Conservation (phyloP, 2,888 invertebrate species). For the Phrixothrix hirtus region DNA sequence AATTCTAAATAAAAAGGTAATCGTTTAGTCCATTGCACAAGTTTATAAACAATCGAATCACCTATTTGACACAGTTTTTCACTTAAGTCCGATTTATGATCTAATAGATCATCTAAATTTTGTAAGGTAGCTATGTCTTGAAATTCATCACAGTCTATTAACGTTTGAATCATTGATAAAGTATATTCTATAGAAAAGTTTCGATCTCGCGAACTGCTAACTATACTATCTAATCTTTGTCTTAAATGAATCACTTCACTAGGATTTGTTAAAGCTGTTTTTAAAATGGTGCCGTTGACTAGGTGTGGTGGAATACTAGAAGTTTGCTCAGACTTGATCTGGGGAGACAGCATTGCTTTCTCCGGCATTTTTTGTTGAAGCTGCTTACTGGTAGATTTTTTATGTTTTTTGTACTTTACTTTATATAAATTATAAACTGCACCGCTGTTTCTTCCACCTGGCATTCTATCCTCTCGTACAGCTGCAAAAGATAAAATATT, state of each 20-base stretch:
- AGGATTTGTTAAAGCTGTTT: constrained; percentile 92
- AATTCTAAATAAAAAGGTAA: constrained; percentile 96
- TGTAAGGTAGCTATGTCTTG: constrained; percentile 92
- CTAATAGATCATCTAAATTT: constrained; percentile 87
- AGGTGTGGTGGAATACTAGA: constrained; percentile 59
- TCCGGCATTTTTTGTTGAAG: constrained; percentile 51
- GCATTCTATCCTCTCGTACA: constrained; percentile 98
- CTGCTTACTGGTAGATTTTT: constrained; percentile 73
- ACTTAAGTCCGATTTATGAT: constrained; percentile 88
- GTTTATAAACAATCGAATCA: constrained; percentile 96
- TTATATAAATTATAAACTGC: constrained; percentile 99
- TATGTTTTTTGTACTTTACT: constrained; percentile 98
- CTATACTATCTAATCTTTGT: constrained; percentile 84
- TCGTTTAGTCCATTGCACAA: constrained; percentile 98
- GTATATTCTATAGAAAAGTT: constrained; percentile 80
- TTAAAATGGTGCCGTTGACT: constrained; percentile 89
- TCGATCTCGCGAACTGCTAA: constrained; percentile 84
- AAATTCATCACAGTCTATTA: constrained; percentile 96
- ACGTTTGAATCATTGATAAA: constrained; percentile 84
- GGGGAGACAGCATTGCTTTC: constrained; percentile 53
- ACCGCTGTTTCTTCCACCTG: constrained; percentile 98
- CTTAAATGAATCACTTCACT: constrained; percentile 89
- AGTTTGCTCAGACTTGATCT: constrained; percentile 39
- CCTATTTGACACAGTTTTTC: constrained; percentile 94
- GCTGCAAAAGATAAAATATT: constrained; percentile 63